Percentiles rank a stretch among this genome's conserved stretches.
phyloP scores from a whole-genome alignment of 2,888 invertebrate genomes.

The Ellobium chinense region DNA sequence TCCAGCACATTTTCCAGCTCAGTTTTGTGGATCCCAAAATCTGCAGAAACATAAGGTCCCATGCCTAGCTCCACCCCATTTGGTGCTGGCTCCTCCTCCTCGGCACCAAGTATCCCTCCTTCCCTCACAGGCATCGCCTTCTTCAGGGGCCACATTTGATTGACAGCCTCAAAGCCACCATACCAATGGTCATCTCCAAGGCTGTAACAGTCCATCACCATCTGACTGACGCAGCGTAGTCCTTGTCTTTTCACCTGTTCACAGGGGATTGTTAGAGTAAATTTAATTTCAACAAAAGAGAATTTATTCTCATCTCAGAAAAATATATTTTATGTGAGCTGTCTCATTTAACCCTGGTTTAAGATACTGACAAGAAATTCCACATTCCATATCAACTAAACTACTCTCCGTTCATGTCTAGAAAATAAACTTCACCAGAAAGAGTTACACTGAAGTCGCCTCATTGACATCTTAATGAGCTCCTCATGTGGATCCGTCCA shows the following conservation, averaged over 20 bases:
- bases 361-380: too few relatives aligned
- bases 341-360: too few relatives aligned
- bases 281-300: too few relatives aligned
- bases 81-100: not conserved
- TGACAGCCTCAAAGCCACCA: constrained; percentile 90
- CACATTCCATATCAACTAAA: too few relatives aligned
- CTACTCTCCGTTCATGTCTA: too few relatives aligned
- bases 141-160: constrained; percentile 91
- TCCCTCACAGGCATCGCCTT: constrained; percentile 17
- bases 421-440: too few relatives aligned
- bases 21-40: constrained; percentile 24
- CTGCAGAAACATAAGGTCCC: constrained; percentile 35
- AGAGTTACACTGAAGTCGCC: too few relatives aligned
- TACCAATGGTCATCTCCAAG: constrained; percentile 83
- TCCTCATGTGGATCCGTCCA: too few relatives aligned
- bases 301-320: too few relatives aligned
- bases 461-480: too few relatives aligned
- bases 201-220: constrained; percentile 62
- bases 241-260: constrained; percentile 59
- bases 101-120: not conserved
- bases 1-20: constrained; percentile 50
- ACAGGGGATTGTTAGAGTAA: too few relatives aligned
- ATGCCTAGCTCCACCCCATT: constrained; percentile 10
- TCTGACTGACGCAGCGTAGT: constrained; percentile 53
- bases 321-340: too few relatives aligned